Percentiles rank a stretch among this genome's conserved stretches.
Conservation (phyloP, 2,797 vertebrate genomes). For the Ambastaia sidthimunki region DNA sequence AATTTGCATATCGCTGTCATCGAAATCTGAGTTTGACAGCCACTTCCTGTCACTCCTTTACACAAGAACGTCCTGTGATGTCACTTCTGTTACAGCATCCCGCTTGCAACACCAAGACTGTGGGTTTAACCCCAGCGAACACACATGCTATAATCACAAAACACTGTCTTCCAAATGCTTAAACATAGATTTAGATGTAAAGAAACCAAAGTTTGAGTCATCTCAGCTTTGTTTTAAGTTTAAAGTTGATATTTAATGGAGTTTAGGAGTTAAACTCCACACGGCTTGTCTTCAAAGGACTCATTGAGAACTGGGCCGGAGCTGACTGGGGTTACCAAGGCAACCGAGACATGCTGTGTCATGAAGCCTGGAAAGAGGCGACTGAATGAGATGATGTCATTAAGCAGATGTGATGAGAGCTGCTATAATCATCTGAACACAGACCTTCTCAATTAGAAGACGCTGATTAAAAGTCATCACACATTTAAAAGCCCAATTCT, state of each 20-base stretch:
- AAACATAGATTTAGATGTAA: too few relatives aligned
- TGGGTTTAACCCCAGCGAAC: too few relatives aligned
- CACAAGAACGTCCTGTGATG: slow-evolving; percentile 4
- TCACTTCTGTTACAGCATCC: neutral
- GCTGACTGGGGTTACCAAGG: slow-evolving; percentile 22
- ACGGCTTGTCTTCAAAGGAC: slow-evolving; percentile 17
- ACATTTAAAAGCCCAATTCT: neutral
- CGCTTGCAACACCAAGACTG: too few relatives aligned
- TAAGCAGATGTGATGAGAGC: slow-evolving; percentile 42
- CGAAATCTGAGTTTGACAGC: neutral
- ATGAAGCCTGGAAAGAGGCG: slow-evolving; percentile 40
- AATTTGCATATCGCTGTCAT: neutral
- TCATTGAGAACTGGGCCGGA: slow-evolving; percentile 9
- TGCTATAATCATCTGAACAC: slow-evolving; percentile 31
- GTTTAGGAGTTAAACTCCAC: slow-evolving; percentile 8
- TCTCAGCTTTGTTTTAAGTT: neutral
- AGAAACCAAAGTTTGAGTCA: too few relatives aligned
- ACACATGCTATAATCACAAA: too few relatives aligned
- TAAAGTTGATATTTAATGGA: neutral
- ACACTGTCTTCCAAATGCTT: too few relatives aligned
- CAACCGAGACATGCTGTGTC: slow-evolving; percentile 30
- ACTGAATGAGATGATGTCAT: slow-evolving; percentile 47
- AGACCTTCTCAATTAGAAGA: slow-evolving; percentile 69
- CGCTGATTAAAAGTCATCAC: slow-evolving; percentile 35
- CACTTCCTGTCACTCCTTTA: neutral